Conservation (phyloP, 2,888 invertebrate species). For the Galerucella pusilla region DNA sequence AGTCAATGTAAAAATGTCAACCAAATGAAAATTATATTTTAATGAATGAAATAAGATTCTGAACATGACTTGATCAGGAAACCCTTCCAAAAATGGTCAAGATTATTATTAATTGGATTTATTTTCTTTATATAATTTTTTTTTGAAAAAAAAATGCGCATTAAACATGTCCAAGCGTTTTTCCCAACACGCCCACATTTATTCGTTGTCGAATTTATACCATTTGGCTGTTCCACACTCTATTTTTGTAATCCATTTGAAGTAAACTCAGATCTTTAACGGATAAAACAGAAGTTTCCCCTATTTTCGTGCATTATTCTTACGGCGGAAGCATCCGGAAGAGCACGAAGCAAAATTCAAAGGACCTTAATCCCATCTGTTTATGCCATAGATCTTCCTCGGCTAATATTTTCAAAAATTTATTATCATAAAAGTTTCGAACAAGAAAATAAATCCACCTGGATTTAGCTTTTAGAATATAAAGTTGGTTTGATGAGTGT, state of each 20-base stretch:
- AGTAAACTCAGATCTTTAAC: background rate
- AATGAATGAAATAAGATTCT: too few species aligned
- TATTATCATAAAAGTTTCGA: background rate
- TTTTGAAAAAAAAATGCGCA: too few species aligned
- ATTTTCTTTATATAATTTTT: too few species aligned
- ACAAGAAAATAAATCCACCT: background rate
- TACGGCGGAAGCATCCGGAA: background rate
- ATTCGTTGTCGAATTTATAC: too few species aligned
- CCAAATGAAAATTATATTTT: too few species aligned
- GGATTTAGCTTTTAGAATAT: background rate
- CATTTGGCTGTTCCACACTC: background rate
- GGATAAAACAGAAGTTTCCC: background rate
- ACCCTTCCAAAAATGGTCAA: too few species aligned
- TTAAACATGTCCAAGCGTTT: too few species aligned
- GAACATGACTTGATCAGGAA: too few species aligned
- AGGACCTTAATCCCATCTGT: constrained; percentile 1
- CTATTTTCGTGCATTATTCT: background rate
- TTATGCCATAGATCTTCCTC: background rate
- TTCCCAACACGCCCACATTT: too few species aligned
- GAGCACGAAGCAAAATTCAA: background rate
- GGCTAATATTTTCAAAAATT: background rate
- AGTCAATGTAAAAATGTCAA: too few species aligned
- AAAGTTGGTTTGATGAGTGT: background rate
- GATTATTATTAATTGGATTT: too few species aligned
- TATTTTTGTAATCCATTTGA: background rate